Evolutionary conservation across 2,888 invertebrate genomes (phyloP).

Genomic region (Cheilosia scutellata): DNA sequence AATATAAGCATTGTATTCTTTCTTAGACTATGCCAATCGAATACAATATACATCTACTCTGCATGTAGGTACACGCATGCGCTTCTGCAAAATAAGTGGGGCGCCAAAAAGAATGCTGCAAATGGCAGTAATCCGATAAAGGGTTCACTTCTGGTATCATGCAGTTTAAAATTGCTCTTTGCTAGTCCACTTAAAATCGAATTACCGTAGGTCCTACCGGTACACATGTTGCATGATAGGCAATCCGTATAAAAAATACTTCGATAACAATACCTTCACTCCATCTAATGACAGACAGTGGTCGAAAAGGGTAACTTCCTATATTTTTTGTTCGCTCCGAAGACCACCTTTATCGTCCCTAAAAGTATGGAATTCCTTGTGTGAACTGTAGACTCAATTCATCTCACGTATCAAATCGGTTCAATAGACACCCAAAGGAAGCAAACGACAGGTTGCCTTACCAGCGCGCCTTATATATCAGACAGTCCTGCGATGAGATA

Average conservation of each 20-base stretch:
- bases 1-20: slow-evolving; percentile 43
- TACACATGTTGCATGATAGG: slow-evolving; percentile 65
- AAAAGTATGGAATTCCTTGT: slow-evolving; percentile 52
- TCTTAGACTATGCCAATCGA: slow-evolving; percentile 42
- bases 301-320: slow-evolving; percentile 74
- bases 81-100: slow-evolving; percentile 20
- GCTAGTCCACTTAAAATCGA: slow-evolving; percentile 71
- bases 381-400: slow-evolving; percentile 66
- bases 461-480: slow-evolving; percentile 70
- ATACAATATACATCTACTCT: background rate
- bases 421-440: slow-evolving; percentile 73
- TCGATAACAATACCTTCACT: slow-evolving; percentile 57
- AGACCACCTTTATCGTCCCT: slow-evolving; percentile 52
- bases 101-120: slow-evolving; percentile 56
- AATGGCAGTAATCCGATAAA: slow-evolving; percentile 52
- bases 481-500: slow-evolving; percentile 68
- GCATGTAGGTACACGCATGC: slow-evolving; percentile 3
- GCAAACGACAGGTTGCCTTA: slow-evolving; percentile 65
- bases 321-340: slow-evolving; percentile 48
- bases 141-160: slow-evolving; percentile 57
- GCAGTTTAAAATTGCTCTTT: slow-evolving; percentile 64
- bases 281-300: slow-evolving; percentile 66
- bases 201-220: slow-evolving; percentile 64
- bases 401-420: slow-evolving; percentile 75
- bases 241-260: slow-evolving; percentile 26